Base-by-base conservation (phyloP, 2,797 vertebrate species). In the Malacoctenus gilli region DNA sequence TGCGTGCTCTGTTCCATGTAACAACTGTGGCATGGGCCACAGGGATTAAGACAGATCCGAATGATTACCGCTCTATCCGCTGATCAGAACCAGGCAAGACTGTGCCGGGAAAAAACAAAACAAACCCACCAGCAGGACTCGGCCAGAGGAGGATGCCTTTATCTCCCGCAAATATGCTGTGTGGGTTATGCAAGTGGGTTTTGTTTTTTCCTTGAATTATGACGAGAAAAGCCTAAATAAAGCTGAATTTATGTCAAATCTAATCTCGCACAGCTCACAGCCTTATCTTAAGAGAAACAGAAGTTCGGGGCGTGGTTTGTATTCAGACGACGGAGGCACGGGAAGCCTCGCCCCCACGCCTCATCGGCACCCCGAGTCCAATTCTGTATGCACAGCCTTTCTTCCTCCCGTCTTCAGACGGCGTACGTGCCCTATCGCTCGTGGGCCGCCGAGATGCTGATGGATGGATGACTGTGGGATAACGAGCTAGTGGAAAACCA, bases 391-490 rank as follows among this genome's bases (percentile, higher is more conserved):
- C 85, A 80, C 79, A 58, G 76, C 69, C 76, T 84, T 85, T 83
- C 79, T 77, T 76, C 66, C 60, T 79, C 13, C 55, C 3, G 62
- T 78, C 80, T 83, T 83, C 86, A 85, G 84, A 82, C 81, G 41
- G 80, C 4, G 79, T 89, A 87, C 85, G 86, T 89, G 84, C 86
- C 79, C 75, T 80, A 85, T 87, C 82, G 76, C 85, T 82, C 77
- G 69, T 71, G 77, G 67, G 82, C 84, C 50, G 75, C 78, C 11
- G 61, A 76, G 82, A 85, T 79, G 85, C 80, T 88, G 87, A 89
- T 80, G 81, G 88, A 91, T 87, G 88, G 84, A 87, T 85, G 86
- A 85, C 89, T 75, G 79, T 64, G 71, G 84, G 83, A 86, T 87
- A 90, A 89, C 76, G 83, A 89, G 85, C 81, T 69, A 46, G 76